phyloP scores from a whole-genome alignment of 2,113 vertebrate genomes.

The Pogonocichla stellata region DNA sequence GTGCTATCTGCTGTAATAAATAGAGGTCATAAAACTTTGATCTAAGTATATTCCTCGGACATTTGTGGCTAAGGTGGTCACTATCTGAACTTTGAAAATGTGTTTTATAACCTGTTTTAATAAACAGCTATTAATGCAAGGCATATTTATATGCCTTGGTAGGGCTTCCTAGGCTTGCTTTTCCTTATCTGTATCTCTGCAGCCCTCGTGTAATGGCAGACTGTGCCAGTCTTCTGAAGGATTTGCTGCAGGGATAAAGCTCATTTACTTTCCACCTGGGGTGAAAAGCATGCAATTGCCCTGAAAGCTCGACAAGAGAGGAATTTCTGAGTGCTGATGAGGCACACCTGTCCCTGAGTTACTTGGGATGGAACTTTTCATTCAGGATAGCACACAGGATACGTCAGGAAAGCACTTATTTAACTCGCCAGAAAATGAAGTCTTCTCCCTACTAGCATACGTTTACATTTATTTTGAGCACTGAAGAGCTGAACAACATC shows the following conservation, averaged over 20 bases:
- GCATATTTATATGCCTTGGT: neutral
- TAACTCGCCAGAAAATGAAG: neutral
- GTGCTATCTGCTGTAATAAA: slow-evolving; percentile 56
- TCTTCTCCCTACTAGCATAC: neutral
- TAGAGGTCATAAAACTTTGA: slow-evolving; percentile 61
- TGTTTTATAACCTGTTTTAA: slow-evolving; percentile 52
- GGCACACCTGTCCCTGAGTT: neutral
- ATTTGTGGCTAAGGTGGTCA: slow-evolving; percentile 5
- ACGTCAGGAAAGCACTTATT: neutral
- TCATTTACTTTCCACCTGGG: neutral
- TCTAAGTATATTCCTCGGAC: slow-evolving; percentile 39
- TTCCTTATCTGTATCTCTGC: neutral
- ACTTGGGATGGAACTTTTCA: neutral
- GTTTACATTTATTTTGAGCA: neutral
- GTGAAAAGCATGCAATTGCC: neutral
- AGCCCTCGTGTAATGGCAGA: neutral
- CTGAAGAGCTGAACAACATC: neutral
- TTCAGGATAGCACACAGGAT: neutral
- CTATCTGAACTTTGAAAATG: slow-evolving; percentile 48
- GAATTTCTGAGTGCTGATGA: neutral
- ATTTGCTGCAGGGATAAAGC: slow-evolving; percentile 18
- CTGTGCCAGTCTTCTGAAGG: neutral
- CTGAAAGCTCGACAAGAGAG: neutral
- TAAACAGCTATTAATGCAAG: slow-evolving; percentile 49
- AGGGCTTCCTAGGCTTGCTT: neutral